Evolutionary conservation across 2,797 vertebrate species (phyloP), one percentile per base, ranked within the genome.

Genomic region (Podarcis siculus): DNA sequence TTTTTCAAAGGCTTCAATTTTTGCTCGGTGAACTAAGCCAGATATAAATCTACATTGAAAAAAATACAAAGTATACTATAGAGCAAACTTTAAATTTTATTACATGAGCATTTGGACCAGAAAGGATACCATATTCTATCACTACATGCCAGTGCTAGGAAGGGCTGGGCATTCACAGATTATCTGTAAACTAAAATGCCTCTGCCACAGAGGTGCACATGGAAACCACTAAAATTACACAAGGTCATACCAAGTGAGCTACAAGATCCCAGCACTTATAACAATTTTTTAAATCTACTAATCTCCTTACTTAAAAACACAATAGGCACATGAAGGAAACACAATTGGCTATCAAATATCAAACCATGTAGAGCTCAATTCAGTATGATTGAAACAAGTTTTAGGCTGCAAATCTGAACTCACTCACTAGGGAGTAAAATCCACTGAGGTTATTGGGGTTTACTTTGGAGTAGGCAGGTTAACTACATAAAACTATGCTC

Each of bases 1-100:
- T 85, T 98, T 98, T 93, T 99, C 98, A 92, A 99, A 99, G 0
- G 99, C 98, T 94, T 99, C 98, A 15, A 99, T 97, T 96, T 98
- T 99, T 87, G 98, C 97, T 92, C 98, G 96, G 93, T 98, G 98
- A 95, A 99, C 98, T 76, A 99, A 97, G 8, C 99, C 99, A 1
- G 98, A 99, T 76, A 99, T 95, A 90, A 99, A 99, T 25, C 99
- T 99, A 27, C 0, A 81, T 89, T 9, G 5, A 85, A 92, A 94
- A 78, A 94, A 72, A 86, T 1, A 79, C 30, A 89, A 61, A 30
- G 0, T 2, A 42, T 23, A 79, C 72, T n/a, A 32, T 89, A 39
- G 17, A 80, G 55, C 27, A 37, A 61, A 19, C 10, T 0, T 69
- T 17, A 32, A 73, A n/a, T 37, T 10, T 69, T 0, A 69, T 3